Conservation (phyloP, 2,888 invertebrate genomes). For the Ligdia adustata region DNA sequence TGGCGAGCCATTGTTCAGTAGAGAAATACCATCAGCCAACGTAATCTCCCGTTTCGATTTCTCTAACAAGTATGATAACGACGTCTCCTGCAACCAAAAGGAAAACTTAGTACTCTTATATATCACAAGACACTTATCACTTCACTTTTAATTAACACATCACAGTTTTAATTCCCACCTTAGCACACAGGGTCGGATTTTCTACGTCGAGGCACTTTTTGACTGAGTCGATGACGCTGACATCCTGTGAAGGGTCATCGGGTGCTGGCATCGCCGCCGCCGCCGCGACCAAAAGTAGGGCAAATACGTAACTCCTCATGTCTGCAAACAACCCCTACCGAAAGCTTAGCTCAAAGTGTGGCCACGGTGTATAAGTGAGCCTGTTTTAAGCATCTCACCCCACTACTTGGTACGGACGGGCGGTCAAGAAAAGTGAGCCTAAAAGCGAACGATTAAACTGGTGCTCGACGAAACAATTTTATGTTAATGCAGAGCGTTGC, state of each 20-base stretch:
- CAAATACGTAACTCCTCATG: slow-evolving; percentile 76
- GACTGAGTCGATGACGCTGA: slow-evolving; percentile 85
- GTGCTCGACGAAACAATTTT: slow-evolving; percentile 69
- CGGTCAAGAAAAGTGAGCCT: slow-evolving; percentile 75
- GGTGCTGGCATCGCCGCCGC: slow-evolving; percentile 77
- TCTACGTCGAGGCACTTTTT: slow-evolving; percentile 87
- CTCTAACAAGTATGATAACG: slow-evolving; percentile 87
- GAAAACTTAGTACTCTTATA: slow-evolving; percentile 49
- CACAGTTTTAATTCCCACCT: slow-evolving; percentile 75
- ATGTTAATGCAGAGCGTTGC: slow-evolving; percentile 65
- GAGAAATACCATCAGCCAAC: slow-evolving; percentile 85
- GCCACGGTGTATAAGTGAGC: slow-evolving; percentile 64
- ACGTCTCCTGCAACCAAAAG: slow-evolving; percentile 87
- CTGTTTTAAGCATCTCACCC: slow-evolving; percentile 80
- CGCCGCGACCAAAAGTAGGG: slow-evolving; percentile 78
- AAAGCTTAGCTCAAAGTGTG: slow-evolving; percentile 77
- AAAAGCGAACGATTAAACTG: slow-evolving; percentile 72
- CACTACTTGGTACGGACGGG: slow-evolving; percentile 57
- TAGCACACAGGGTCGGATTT: slow-evolving; percentile 88
- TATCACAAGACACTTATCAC: slow-evolving; percentile 37
- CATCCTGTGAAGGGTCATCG: slow-evolving; percentile 67
- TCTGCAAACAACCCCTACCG: slow-evolving; percentile 69
- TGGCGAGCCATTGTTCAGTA: slow-evolving; percentile 77
- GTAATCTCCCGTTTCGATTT: slow-evolving; percentile 82
- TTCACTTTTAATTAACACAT: slow-evolving; percentile 19